A percentile compares a stretch with the other conserved stretches of the same genome.
Conservation (phyloP, 2,113 vertebrate species). For the Numenius arquata region DNA sequence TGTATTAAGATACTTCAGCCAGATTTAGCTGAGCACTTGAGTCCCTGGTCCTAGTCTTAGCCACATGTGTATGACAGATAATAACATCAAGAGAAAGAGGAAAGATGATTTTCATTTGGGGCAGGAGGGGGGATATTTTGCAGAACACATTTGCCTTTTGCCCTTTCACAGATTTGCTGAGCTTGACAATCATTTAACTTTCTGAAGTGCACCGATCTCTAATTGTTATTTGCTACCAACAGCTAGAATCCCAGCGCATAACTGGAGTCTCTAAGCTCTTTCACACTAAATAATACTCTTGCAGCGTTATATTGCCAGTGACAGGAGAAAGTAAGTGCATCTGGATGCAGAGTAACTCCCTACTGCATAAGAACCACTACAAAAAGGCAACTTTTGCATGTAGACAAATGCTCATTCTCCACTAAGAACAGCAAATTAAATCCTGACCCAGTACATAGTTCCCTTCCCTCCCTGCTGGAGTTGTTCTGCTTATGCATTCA, state of each 20-base stretch:
- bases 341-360: neutral
- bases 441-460: neutral
- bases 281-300: neutral
- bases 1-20: neutral
- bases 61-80: fast-evolving
- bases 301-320: neutral
- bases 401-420: neutral
- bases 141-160: neutral
- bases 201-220: neutral
- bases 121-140: fast-evolving
- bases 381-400: neutral
- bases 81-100: neutral
- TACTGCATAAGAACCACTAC: neutral
- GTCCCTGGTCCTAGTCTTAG: neutral
- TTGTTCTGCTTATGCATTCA: neutral
- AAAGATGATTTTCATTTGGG: neutral
- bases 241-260: neutral
- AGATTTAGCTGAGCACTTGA: neutral
- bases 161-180: neutral
- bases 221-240: neutral
- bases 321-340: neutral
- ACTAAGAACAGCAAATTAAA: neutral
- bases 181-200: neutral
- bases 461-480: neutral
- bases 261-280: neutral